Base-by-base conservation (phyloP, 2,888 invertebrate species). In the Tanytarsus gracilentus region DNA sequence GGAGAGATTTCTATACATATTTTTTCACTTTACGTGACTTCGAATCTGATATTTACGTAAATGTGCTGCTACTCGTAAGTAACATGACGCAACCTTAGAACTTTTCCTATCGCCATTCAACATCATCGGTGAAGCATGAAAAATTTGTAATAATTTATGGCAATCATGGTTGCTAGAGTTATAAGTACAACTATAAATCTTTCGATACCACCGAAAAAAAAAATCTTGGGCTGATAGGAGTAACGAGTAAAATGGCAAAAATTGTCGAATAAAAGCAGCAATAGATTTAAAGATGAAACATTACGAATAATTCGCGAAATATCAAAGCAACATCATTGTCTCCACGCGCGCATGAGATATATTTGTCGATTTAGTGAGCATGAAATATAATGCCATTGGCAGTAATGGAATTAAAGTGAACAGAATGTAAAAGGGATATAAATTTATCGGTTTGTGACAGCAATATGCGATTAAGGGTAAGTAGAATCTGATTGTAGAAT, bases 121-220 rank as follows among this genome's bases (percentile, higher is more conserved):
- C n/a, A 36, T n/a, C n/a, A n/a, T 36, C 16, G 14, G 23, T 18
- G 40, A 44, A 44, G 8, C 8, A 21, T 14, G 44, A n/a, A 44
- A 4, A 40, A 44, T 23, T 8, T 18, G 44, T n/a, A 36, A 36
- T 36, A 36, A 36, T 36, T 36, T 36, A 36, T 36, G 16, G 36
- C 36, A 36, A 36, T 14, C 16, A 14, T 36, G n/a, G 33, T 16
- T 16, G 36, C 16, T 16, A 44, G 21, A 11, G 44, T 23, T 44
- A 23, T 44, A 23, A 18, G 16, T 44, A 44, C 21, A 44, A 44
- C 44, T 44, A 44, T 44, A 44, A 44, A 44, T 44, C 44, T n/a
- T n/a, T 44, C 44, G 2, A 44, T 23, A n/a, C 16, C 21, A 44
- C 18, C 23, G 18, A 44, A 4, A 40, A 14, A 1, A 40, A 40